These are phyloP conservation scores for Gymnorhina tibicen DNA, from an alignment of 2,113 vertebrate genomes.

Conservation along the genomic window DNA sequence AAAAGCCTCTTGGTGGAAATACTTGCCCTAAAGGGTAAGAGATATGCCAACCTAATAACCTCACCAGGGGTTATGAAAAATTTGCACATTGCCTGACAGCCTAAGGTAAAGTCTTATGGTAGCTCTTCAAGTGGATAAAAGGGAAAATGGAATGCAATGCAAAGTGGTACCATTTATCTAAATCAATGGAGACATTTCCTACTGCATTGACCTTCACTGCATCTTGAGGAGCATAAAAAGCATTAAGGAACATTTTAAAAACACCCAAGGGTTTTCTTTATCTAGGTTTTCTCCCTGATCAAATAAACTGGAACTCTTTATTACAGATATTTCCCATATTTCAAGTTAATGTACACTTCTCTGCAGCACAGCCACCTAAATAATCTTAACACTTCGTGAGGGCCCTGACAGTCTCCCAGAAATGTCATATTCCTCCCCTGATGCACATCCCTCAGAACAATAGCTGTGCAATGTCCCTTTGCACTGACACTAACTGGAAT, in stretches of 20 bases:
- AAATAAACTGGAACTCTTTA: conserved; percentile 51
- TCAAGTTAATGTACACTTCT: conserved; percentile 35
- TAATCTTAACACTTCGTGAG: conserved; percentile 25
- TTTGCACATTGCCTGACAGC: conserved; percentile 46
- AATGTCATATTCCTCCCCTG: conserved; percentile 28
- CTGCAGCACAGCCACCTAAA: conserved; percentile 22
- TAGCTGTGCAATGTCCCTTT: conserved; percentile 39
- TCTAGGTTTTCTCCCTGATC: conserved; percentile 25
- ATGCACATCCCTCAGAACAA: conserved; percentile 55
- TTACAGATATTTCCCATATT: conserved; percentile 46
- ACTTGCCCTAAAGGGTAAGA: conserved; percentile 42
- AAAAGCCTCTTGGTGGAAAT: background rate
- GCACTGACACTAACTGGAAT: background rate
- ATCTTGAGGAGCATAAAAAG: conserved; percentile 46
- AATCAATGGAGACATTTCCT: conserved; percentile 62
- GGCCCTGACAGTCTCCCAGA: conserved; percentile 35
- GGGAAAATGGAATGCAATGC: conserved; percentile 47
- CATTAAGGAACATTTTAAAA: conserved; percentile 43
- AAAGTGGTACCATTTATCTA: conserved; percentile 63
- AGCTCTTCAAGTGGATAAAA: conserved; percentile 62
- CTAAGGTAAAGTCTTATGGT: conserved; percentile 51
- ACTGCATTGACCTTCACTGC: conserved; percentile 62
- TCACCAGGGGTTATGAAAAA: conserved; percentile 56
- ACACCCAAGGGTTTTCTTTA: conserved; percentile 37
- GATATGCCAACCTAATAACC: conserved; percentile 51